phyloP scores from a whole-genome alignment of 2,888 invertebrate genomes.

The Drosophila mimica region DNA sequence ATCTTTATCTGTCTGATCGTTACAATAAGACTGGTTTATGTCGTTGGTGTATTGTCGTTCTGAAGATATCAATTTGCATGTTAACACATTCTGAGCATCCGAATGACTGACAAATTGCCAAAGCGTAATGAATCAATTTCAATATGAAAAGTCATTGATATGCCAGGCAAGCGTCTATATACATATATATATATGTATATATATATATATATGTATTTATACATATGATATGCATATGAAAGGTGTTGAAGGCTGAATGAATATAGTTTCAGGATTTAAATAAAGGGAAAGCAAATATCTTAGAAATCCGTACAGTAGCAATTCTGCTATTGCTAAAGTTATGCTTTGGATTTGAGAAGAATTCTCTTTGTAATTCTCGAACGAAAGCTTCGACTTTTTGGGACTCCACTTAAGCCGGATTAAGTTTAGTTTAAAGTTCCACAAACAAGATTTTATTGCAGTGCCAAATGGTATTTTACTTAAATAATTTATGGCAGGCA shows the following conservation, averaged over 20 bases:
- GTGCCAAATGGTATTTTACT: background rate
- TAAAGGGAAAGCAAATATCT: background rate
- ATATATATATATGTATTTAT: too few species aligned
- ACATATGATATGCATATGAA: background rate
- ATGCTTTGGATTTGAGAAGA: background rate
- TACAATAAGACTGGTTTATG: constrained; percentile 37
- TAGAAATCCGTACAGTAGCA: background rate
- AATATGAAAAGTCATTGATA: constrained; percentile 39
- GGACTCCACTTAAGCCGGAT: background rate
- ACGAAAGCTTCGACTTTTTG: background rate
- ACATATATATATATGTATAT: too few species aligned
- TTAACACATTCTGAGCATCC: constrained; percentile 60
- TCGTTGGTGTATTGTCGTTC: constrained; percentile 12
- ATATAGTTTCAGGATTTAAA: background rate
- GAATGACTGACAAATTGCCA: constrained; percentile 66
- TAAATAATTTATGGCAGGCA: background rate
- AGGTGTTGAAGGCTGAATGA: background rate
- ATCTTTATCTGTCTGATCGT: constrained; percentile 34
- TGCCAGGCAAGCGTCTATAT: constrained; percentile 15
- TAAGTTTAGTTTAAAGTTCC: background rate
- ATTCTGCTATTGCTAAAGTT: background rate
- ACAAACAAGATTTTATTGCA: background rate
- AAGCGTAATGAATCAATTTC: constrained; percentile 41
- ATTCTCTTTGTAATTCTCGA: background rate
- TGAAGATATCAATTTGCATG: constrained; percentile 72